Conservation (phyloP, 2,113 vertebrate species). For the Thalassarche chlororhynchos region DNA sequence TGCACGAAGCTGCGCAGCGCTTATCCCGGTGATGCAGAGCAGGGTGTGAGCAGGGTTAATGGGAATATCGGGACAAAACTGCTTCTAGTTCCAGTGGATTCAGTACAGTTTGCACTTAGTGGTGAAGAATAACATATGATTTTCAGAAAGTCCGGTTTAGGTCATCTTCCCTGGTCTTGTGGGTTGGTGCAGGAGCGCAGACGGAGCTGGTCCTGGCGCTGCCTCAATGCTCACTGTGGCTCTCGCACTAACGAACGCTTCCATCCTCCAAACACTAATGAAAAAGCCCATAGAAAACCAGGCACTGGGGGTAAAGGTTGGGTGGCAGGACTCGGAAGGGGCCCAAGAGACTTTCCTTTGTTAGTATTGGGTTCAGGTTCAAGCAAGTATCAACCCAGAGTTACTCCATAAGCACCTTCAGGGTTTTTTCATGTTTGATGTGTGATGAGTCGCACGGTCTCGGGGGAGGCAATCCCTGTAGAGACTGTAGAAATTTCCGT, state of each 20-base stretch:
- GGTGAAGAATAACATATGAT: rapidly evolving
- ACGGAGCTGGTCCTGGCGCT: background rate
- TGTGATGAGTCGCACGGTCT: background rate
- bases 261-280: background rate
- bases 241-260: rapidly evolving
- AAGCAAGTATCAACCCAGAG: background rate
- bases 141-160: background rate
- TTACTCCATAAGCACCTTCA: rapidly evolving
- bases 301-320: background rate
- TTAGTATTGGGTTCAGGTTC: rapidly evolving
- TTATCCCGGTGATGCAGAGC: background rate
- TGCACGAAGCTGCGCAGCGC: rapidly evolving
- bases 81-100: background rate
- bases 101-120: background rate
- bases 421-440: rapidly evolving
- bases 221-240: background rate
- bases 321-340: rapidly evolving
- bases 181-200: background rate
- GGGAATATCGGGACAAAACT: background rate
- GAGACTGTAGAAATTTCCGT: background rate
- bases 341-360: background rate
- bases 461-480: no score
- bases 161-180: background rate
- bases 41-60: background rate
- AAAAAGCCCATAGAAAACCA: background rate